Evolutionary conservation across 30 jellyfish, hydroid and myxozoan species (phyloP).

Genomic region (Hydra vulgaris): DNA sequence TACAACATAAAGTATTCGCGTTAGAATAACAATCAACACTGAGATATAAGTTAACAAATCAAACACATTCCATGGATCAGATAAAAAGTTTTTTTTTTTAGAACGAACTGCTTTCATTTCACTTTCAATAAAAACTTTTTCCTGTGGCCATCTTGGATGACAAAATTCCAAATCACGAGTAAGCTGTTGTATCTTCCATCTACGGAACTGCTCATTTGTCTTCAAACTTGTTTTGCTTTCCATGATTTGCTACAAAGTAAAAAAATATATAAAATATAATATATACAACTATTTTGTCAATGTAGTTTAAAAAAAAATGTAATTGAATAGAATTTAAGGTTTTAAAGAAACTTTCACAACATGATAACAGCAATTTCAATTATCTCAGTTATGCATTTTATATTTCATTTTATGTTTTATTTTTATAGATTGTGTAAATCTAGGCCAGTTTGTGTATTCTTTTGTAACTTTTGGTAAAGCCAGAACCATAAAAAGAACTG

Average conservation of each 20-base stretch:
- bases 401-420: no score
- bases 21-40: conserved; percentile 47
- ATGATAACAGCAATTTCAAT: no score
- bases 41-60: conserved; percentile 75
- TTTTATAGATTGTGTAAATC: no score
- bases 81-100: conserved; percentile 14
- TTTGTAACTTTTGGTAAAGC: no score
- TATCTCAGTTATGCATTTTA: no score
- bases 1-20: conserved; percentile 42
- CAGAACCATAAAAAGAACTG: no score
- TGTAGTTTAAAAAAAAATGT: neutral
- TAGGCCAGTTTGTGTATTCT: no score
- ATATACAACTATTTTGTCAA: neutral
- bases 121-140: conserved; percentile 50
- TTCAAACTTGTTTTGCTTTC: conserved; percentile 56
- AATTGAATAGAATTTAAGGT: no score
- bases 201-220: conserved; percentile 34
- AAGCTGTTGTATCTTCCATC: conserved; percentile 58
- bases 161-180: conserved; percentile 73
- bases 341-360: no score
- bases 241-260: conserved; percentile 61
- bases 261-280: neutral
- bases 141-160: conserved; percentile 98
- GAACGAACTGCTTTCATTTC: conserved; percentile 43
- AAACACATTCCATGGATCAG: conserved; percentile 84